phyloP scores from a whole-genome alignment of 2,797 vertebrate genomes.

The Valencia hispanica region DNA sequence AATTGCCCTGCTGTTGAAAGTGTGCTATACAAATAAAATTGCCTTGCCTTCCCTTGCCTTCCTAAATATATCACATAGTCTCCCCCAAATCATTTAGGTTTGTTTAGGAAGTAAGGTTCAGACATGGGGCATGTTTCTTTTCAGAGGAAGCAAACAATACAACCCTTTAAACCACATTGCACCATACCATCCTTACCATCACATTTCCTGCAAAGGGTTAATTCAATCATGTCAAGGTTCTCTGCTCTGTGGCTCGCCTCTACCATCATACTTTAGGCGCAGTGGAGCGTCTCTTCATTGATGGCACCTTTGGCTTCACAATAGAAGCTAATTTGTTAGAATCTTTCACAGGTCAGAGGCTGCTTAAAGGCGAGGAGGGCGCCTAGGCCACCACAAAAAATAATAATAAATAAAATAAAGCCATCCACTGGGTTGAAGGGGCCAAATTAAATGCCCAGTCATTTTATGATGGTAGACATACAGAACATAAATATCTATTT shows the following conservation, averaged over 20 bases:
- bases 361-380: slow-evolving; percentile 90
- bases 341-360: slow-evolving; percentile 99
- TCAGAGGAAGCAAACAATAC: slow-evolving; percentile 54
- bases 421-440: slow-evolving; percentile 86
- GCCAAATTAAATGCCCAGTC: slow-evolving; percentile 95
- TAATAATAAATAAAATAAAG: slow-evolving; percentile 78
- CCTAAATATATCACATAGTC: slow-evolving; percentile 2
- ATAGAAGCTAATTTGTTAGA: slow-evolving; percentile 99
- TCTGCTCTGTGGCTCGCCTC: slow-evolving; percentile 91
- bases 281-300: slow-evolving; percentile 96
- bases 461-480: slow-evolving; percentile 90
- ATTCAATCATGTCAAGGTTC: slow-evolving; percentile 94
- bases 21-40: too few species aligned
- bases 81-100: slow-evolving; percentile 23
- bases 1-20: too few species aligned
- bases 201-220: slow-evolving; percentile 88
- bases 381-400: slow-evolving; percentile 89
- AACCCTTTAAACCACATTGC: slow-evolving; percentile 65
- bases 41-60: too few species aligned
- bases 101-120: slow-evolving; percentile 44
- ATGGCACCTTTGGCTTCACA: slow-evolving; percentile 99
- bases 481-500: slow-evolving; percentile 87
- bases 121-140: slow-evolving; percentile 64
- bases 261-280: slow-evolving; percentile 98
- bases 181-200: slow-evolving; percentile 76